Base-by-base conservation (phyloP, 2,797 vertebrate species). In the Cossypha polioptera region DNA sequence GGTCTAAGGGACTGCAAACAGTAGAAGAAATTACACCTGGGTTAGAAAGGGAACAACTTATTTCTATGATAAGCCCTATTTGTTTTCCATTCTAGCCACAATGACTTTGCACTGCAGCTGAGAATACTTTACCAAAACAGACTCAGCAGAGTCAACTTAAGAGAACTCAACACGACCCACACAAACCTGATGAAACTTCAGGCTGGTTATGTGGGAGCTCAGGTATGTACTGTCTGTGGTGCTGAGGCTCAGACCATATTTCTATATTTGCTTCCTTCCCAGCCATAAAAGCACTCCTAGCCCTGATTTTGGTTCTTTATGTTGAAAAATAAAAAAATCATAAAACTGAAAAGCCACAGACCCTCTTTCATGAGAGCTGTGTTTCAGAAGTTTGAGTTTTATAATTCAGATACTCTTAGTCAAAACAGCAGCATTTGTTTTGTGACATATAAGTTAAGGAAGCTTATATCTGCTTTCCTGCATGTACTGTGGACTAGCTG, bases 181-280 rank as follows among this genome's bases (percentile, higher is more conserved):
- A 99, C 99, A 36, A 99, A 98, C 96, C 98, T 99, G 92, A 93
- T 18, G 26, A 98, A 98, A 66, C 98, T 99, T 59, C 95, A 93
- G 65, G 96, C 96, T 18, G 99, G 98, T 53, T 98, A 98, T 35
- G 98, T 99, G 47, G 99, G 99, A 92, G 98, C 98, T 83, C 99
- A 99, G 99, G 99, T 99, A 98, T 25, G 75, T 88, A 55, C 16
- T 66, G 35, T n/a, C 29, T 8, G 5, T 18, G 26, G 43, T 5
- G 18, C 10, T 48, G 59, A 66, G 36, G 36, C 48, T 82, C 26
- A 89, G 77, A 71, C 22, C 1, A 0, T 29, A 11, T 22, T 73
- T 85, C 71, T 63, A 62, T 9, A 29, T 48, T 74, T 87, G 15
- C 7, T 26, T 58, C 16, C 11, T 65, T 85, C 40, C 21, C 40